Evolutionary conservation across 2,888 invertebrate species (phyloP), one percentile per base, ranked within the genome.

Genomic region (Ischnura elegans): DNA sequence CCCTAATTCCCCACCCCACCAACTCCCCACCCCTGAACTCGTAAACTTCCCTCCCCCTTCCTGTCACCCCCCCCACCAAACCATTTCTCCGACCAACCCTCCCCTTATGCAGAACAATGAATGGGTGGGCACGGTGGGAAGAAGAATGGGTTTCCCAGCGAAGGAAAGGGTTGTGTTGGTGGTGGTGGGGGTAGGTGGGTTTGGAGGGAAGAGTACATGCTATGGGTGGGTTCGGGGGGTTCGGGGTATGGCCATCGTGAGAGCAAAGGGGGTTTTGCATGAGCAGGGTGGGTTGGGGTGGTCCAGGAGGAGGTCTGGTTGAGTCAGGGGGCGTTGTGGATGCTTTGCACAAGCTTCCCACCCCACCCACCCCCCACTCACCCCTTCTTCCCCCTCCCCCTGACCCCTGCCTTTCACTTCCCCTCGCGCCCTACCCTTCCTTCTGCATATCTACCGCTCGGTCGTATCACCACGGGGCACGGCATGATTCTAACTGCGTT

Each of bases 21-120:
- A 25, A 10, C 61, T n/a, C n/a, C 36, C 36, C 76, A 36, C 10
- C 66, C 21, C 66, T 29, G 3, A 21, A 19, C 29, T 66, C 66
- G 10, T 55, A 55, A 21, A 55, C 66, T 66, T 66, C 66, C 29
- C 29, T n/a, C 76, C 76, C 76, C 86, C 86, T 19, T 42, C 51
- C n/a, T 4, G 16, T 19, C 87, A 0, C 19, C 29, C 87, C 87
- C 90, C 25, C 61, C 47, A 25, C 90, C 25, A 13, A 16, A 25
- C 45, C 87, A 25, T n/a, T 29, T 55, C 87, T 36, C 55, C 36
- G 10, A 36, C 21, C 43, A 36, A 85, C 43, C 13, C 85, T 29
- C 86, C 86, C 46, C n/a, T 46, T 86, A 90, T 90, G 90, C 90
- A 90, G 90, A 90, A 90, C 90, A 90, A 90, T 90, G 90, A 90